A percentile compares a stretch with the other conserved stretches of the same genome.
Evolutionary conservation across 2,113 vertebrate species (phyloP).

Genomic region (Bucco capensis): DNA sequence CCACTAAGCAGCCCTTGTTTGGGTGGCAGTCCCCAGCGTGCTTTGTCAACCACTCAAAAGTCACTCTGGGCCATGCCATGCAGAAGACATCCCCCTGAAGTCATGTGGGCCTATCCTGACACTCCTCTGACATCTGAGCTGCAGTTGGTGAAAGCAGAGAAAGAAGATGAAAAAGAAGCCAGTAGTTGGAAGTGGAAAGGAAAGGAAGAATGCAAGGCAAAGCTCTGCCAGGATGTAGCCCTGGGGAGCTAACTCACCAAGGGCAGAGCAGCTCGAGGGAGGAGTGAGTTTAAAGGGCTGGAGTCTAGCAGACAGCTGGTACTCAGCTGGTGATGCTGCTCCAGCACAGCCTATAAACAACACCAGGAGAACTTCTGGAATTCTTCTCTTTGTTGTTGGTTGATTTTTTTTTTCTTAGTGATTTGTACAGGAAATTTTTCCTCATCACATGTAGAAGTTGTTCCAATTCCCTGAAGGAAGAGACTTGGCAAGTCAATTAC

Average conservation of each 20-base stretch:
- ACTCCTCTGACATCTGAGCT: not conserved
- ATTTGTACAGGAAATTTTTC: constrained; percentile 68
- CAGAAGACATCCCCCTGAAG: not conserved
- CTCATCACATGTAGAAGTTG: constrained; percentile 61
- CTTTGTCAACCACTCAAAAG: not conserved
- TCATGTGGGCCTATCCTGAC: not conserved
- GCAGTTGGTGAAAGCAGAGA: constrained; percentile 20
- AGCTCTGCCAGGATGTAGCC: constrained; percentile 59
- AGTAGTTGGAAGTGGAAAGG: constrained; percentile 42
- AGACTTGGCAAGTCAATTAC: constrained; percentile 69
- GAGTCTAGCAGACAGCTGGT: constrained; percentile 63
- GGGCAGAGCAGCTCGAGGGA: constrained; percentile 34
- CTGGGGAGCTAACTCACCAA: constrained; percentile 58
- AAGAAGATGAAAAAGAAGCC: not conserved
- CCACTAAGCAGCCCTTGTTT: not conserved
- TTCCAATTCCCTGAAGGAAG: constrained; percentile 67
- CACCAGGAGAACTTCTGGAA: not conserved
- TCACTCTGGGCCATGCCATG: not conserved
- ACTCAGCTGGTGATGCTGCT: constrained; percentile 65
- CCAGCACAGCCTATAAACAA: not conserved
- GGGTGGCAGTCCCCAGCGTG: not conserved
- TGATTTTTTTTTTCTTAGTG: not conserved
- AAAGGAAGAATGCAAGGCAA: constrained; percentile 65
- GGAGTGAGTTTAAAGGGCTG: constrained; percentile 52
- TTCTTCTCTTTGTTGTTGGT: too few species aligned